Conservation (phyloP, 2,113 vertebrate genomes). For the Neolamprologus cancellatus region DNA sequence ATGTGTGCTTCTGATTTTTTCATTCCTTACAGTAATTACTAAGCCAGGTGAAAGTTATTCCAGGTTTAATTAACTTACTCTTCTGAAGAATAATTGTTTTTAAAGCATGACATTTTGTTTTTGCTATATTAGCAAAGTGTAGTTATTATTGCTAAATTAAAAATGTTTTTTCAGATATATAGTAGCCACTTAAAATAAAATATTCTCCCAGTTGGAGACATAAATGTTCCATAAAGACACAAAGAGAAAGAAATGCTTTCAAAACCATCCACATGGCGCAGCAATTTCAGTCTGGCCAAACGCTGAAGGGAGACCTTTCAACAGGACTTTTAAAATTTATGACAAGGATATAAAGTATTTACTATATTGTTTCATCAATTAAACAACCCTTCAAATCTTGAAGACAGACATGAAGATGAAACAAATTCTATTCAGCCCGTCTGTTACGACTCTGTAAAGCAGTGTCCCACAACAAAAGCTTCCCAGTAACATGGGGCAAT, state of each 20-base stretch:
- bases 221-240: neutral
- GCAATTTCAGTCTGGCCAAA: neutral
- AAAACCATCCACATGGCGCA: neutral
- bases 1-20: neutral
- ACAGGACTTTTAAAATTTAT: conserved; percentile 4
- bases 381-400: conserved; percentile 5
- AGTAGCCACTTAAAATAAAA: neutral
- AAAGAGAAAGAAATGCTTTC: neutral
- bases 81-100: neutral
- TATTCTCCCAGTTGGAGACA: neutral
- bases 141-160: neutral
- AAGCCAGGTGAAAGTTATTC: neutral
- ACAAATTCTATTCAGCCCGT: neutral
- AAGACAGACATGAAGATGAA: conserved; percentile 13
- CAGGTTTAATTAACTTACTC: neutral
- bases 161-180: neutral
- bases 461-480: conserved; percentile 44
- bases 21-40: neutral
- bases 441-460: conserved; percentile 40
- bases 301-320: neutral
- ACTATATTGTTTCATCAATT: conserved; percentile 24
- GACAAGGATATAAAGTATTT: conserved; percentile 21
- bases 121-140: neutral
- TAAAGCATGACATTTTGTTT: neutral
- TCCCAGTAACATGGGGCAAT: conserved; percentile 18